These are phyloP conservation scores for Pachymerium ferrugineum DNA, from an alignment of 2,888 invertebrate species.

Conservation along the genomic window DNA sequence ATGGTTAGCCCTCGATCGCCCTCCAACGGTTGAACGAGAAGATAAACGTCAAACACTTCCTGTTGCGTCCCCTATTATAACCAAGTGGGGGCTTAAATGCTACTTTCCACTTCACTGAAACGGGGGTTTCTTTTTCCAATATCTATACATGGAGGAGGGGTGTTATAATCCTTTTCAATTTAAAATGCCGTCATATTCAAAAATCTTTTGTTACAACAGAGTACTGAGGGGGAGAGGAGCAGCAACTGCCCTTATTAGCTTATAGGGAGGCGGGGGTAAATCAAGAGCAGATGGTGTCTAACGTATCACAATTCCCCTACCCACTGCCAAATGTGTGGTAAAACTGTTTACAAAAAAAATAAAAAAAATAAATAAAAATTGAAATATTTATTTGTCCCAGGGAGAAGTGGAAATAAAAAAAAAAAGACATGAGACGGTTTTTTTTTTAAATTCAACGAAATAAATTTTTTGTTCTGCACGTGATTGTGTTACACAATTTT, in stretches of 20 bases:
- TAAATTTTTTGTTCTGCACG: too few relatives aligned
- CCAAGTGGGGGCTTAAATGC: constrained; percentile 18
- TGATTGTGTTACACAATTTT: too few relatives aligned
- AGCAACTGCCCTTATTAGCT: constrained; percentile 2
- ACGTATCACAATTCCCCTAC: not conserved
- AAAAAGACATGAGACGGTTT: not conserved
- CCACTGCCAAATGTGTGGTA: not conserved
- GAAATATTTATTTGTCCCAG: too few relatives aligned
- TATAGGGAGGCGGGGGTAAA: not conserved
- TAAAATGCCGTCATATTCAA: constrained; percentile 11
- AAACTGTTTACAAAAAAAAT: not conserved
- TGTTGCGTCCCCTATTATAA: constrained; percentile 11
- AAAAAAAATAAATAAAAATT: not conserved
- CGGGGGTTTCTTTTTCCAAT: constrained; percentile 10
- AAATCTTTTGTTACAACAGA: constrained; percentile 5
- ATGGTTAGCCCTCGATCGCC: constrained; percentile 3
- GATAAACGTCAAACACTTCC: constrained; percentile 19
- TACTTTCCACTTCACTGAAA: constrained; percentile 14
- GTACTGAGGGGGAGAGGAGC: not conserved
- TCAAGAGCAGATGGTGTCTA: constrained; percentile 25
- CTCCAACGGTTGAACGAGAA: constrained; percentile 1
- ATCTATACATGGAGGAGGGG: not conserved
- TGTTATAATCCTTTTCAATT: constrained; percentile 20
- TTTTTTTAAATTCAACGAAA: too few relatives aligned
- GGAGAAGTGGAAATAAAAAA: constrained; percentile 2